Evolutionary conservation across 2,888 invertebrate genomes (phyloP), one percentile per base, ranked within the genome.

Genomic region (Stenotaenia linearis): DNA sequence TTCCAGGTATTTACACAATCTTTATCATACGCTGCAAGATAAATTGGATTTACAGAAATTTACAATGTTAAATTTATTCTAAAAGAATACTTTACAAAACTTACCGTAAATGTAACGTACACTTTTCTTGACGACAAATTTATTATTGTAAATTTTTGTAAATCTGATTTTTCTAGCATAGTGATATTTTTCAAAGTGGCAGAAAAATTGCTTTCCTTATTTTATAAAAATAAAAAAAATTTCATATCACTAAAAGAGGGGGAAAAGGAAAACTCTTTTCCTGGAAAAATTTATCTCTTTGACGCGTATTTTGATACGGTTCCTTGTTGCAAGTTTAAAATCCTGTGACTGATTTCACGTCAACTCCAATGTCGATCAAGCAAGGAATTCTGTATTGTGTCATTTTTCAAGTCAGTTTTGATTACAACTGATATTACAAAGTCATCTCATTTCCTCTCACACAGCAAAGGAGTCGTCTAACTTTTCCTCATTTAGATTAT

Each of bases 331-430:
- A 69, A 69, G 69, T 28, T 69, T 69, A 69, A 69, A 69, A 69
- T 69, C 69, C 69, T 28, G 15, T 69, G 69, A 69, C 69, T 69
- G 69, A 69, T 69, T 69, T 69, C 28, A n/a, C n/a, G 69, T 69
- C 69, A 69, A 69, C 69, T 28, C 28, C 69, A 69, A 69, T 69
- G 69, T 69, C 69, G 69, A 69, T 69, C 61, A 61, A 61, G 61
- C 61, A 25, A 25, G 21, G 23, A 61, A 61, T 61, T 61, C 61
- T 69, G 28, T 69, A 69, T 69, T 69, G 69, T 69, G 69, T 69
- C 69, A 69, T 69, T 69, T 69, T 69, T 69, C 69, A 69, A 69
- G 69, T 69, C 69, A 28, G 69, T n/a, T 69, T 69, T 69, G 69
- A 69, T 69, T 69, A 69, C 69, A 25, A 21, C 69, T 28, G 69